phyloP scores from a whole-genome alignment of 1,140 invertebrate genomes.

The Thalassaphorura encarpata region DNA sequence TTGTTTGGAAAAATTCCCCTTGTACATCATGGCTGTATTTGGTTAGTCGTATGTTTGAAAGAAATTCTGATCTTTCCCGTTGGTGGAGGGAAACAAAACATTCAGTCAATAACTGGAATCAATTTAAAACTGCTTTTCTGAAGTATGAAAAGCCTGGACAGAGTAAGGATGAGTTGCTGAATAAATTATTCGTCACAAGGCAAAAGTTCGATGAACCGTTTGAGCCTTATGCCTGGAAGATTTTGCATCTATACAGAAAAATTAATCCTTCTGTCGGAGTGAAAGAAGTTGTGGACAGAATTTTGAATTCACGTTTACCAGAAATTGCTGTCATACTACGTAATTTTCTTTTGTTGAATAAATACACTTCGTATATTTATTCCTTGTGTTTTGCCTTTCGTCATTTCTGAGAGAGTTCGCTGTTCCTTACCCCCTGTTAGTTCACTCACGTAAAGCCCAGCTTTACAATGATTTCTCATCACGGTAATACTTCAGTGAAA shows the following conservation, averaged over 20 bases:
- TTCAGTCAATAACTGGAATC: neutral
- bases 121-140: neutral
- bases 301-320: slow-evolving; percentile 4
- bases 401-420: too few relatives aligned
- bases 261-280: neutral
- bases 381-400: too few relatives aligned
- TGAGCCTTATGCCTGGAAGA: slow-evolving; percentile 5
- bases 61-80: neutral
- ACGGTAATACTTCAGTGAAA: too few relatives aligned
- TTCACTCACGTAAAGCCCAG: too few relatives aligned
- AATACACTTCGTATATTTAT: too few relatives aligned
- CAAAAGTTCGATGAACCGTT: slow-evolving; percentile 1
- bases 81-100: neutral
- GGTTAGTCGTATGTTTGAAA: neutral
- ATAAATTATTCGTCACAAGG: neutral
- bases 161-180: neutral
- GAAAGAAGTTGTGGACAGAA: neutral
- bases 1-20: too few relatives aligned
- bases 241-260: neutral
- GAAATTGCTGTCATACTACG: neutral
- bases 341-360: neutral
- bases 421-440: too few relatives aligned
- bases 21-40: too few relatives aligned
- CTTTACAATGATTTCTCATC: too few relatives aligned
- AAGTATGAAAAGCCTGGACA: neutral